These are phyloP conservation scores for Limnephilus rhombicus DNA, from an alignment of 2,888 invertebrate species.

Conservation along the genomic window DNA sequence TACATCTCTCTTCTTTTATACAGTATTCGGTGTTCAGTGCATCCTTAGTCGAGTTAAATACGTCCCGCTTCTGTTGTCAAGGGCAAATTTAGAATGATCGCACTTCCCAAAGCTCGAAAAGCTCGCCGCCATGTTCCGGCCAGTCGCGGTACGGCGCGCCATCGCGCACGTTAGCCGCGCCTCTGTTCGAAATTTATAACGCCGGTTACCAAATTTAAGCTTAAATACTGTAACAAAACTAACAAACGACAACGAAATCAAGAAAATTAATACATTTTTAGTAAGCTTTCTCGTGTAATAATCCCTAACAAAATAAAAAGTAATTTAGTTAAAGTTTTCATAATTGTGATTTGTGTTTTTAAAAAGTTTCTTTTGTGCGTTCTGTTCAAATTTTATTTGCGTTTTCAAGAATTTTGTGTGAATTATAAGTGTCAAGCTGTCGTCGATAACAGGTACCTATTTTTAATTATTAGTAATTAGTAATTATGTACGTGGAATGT, in stretches of 20 bases:
- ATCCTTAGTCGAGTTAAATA: not conserved
- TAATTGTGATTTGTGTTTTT: not conserved
- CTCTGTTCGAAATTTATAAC: conserved; percentile 53
- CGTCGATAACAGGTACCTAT: conserved; percentile 14
- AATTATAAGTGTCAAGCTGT: conserved; percentile 18
- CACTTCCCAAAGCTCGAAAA: not conserved
- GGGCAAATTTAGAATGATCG: conserved; percentile 28
- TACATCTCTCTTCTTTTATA: no score
- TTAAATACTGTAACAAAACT: not conserved
- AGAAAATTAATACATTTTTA: not conserved
- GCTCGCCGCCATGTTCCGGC: not conserved
- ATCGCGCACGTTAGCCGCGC: conserved; percentile 62
- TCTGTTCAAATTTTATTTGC: not conserved
- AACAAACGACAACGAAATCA: conserved; percentile 8
- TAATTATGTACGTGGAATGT: not conserved
- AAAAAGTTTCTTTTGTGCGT: not conserved
- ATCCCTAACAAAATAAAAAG: not conserved
- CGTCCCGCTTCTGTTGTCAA: conserved; percentile 41
- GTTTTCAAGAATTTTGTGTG: not conserved
- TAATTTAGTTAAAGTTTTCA: conserved; percentile 12
- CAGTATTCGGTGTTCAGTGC: not conserved
- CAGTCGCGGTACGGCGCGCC: conserved; percentile 64
- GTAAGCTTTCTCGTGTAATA: not conserved
- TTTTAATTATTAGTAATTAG: not conserved
- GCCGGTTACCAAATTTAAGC: conserved; percentile 23